These are phyloP conservation scores for Dendrocopos noguchii DNA, from an alignment of 2,113 vertebrate genomes.

Conservation along the genomic window DNA sequence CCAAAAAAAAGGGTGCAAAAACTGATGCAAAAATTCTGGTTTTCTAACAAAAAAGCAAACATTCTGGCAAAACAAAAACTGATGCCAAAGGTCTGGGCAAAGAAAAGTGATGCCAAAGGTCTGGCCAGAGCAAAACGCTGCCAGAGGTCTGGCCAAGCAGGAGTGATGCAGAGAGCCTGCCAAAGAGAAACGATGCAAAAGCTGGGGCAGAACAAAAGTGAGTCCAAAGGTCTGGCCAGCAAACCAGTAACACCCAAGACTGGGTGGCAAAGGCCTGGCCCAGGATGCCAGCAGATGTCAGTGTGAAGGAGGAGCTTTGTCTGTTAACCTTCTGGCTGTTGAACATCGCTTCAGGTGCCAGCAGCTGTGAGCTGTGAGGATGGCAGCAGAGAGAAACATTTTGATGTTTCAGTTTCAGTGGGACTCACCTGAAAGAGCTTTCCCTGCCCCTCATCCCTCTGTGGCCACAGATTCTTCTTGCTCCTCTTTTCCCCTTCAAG, in stretches of 20 bases:
- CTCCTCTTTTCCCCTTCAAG: not conserved
- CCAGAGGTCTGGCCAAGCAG: too few relatives aligned
- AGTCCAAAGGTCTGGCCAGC: constrained; percentile 12
- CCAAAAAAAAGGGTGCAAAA: too few relatives aligned
- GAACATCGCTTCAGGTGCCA: constrained; percentile 36
- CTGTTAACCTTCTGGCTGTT: constrained; percentile 30
- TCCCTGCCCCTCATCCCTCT: not conserved
- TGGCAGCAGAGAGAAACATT: constrained; percentile 36
- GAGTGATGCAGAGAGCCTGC: too few relatives aligned
- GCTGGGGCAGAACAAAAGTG: not conserved
- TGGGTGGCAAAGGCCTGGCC: not conserved
- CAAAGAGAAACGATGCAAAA: too few relatives aligned
- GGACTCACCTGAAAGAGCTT: constrained; percentile 18
- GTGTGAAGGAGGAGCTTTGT: constrained; percentile 49
- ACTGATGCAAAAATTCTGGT: too few relatives aligned
- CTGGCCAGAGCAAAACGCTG: too few relatives aligned
- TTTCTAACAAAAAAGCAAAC: too few relatives aligned
- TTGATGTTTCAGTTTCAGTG: constrained; percentile 46
- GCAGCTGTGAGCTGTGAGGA: constrained; percentile 55
- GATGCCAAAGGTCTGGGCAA: too few relatives aligned
- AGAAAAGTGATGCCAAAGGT: too few relatives aligned
- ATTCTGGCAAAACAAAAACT: too few relatives aligned
- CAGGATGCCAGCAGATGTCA: constrained; percentile 32
- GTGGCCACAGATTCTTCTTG: constrained; percentile 1
- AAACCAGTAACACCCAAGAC: not conserved